Evolutionary conservation across 2,797 vertebrate species (phyloP), one percentile per base, ranked within the genome.

Genomic region (Microchirus variegatus): DNA sequence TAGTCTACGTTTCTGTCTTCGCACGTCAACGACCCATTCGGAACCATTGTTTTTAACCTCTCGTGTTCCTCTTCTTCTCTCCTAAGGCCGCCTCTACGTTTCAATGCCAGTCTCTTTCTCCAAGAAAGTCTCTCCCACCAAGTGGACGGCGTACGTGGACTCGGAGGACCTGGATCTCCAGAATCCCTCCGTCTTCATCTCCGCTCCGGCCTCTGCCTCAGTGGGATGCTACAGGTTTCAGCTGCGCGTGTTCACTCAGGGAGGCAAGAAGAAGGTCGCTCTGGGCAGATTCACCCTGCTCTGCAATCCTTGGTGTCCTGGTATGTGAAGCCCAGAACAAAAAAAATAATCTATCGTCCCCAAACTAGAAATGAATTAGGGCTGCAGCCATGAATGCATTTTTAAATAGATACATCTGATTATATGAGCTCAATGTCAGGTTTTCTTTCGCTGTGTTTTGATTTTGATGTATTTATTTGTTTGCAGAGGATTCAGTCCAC

Each of bases 221-320:
- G 87, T 94, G 38, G 93, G 92, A 6, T 19, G 19, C 51, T 93
- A 93, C 61, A 69, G 36, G 2, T 79, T 94, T 1, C 59, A 84
- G 51, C 15, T 94, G 44, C 46, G 7, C 10, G 41, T 81, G 17
- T 41, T 54, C 58, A 67, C 55, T 3, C 44, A n/a, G 17, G 2
- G 1, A 0, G 11, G 26, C 9, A 15, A 42, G 18, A 73, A 3
- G 63, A 55, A 5, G 40, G 51, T 16, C 3, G 31, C 5, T 0
- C 8, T 52, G 0, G 81, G 88, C 26, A 62, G 58, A 44, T 91
- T 94, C 43, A 70, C 59, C 22, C 74, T 94, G 45, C 90, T 94
- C 40, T 94, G 81, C 75, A 94, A 94, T 58, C 92, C 93, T 48
- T 94, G 92, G 92, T 91, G 90, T 61, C 38, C 5, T 10, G 84